Evolutionary conservation across 2,113 vertebrate species (phyloP), one percentile per base, ranked within the genome.

Genomic region (Fukomys damarensis): DNA sequence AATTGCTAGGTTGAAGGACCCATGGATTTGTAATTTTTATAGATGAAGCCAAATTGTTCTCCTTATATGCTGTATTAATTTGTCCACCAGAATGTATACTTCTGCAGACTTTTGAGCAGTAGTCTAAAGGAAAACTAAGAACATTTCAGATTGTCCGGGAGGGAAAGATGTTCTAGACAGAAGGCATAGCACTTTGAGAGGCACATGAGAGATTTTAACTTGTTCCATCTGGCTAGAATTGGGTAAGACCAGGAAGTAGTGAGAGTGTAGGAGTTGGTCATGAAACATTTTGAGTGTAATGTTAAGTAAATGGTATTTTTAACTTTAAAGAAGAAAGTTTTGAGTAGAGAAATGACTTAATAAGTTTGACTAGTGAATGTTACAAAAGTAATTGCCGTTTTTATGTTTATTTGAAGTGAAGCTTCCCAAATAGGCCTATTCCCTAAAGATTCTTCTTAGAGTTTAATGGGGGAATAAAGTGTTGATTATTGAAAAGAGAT

Each of bases 361-460:
- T 86, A 38, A 58, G 35, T 6, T 83, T 81, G 79, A 84, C 68
- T 68, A 68, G 66, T 76, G 52, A 6, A 63, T 85, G 28, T 76
- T 86, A 88, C 11, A 70, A 90, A 66, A 74, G 52, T 24, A 93
- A 16, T 11, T 81, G 14, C 20, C 54, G 20, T 52, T 87, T 81
- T 12, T 35, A 61, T 74, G 32, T 83, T 54, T 91, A 49, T 58
- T 94, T 89, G 61, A 93, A 90, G 35, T 43, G 32, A 89, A 91
- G 16, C n/a, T 92, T 86, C 32, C 49, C 46, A 58, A 89, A 77
- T 65, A 52, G n/a, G 17, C 70, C 38, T 89, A 58, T 80, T 94
- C 32, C 54, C 49, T 95, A 77, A 93, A 88, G 63, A 84, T 89
- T 77, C 54, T 85, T 96, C 65, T 59, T 86, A 41, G 14, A 92